Base-by-base conservation (phyloP, 2,113 vertebrate genomes). In the Odocoileus hemionus region DNA sequence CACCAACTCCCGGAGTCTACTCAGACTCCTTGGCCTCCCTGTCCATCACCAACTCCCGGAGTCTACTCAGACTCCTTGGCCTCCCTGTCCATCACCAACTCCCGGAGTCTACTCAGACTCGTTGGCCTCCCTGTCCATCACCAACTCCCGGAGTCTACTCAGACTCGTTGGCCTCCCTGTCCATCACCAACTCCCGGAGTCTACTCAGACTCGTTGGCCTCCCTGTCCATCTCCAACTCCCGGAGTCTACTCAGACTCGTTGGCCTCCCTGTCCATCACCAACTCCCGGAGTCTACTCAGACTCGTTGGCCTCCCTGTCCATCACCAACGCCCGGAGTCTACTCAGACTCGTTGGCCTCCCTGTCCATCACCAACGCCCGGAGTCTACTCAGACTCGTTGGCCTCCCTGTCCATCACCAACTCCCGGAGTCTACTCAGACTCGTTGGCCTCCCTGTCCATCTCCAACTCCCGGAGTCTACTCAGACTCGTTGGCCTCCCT, bases 271-370 rank as follows among this genome's bases (percentile, higher is more conserved):
- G 39, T 39, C 39, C 39, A 39, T 39, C 39, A 39, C 39, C 39
- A 39, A 11, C n/a, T 36, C 17, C 17, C 0, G 2, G 64, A 36
- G n/a, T 70, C 9, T 5, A 36, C 17, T 70, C 64, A 36, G 0
- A 36, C 64, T 70, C n/a, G 6, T 0, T 39, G 39, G 39, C 39
- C 39, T 39, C 39, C 39, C 39, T 39, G 39, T 39, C 39, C 39
- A 39, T 39, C 39, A 39, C 39, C 39, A 39, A 11, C n/a, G 36
- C 17, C 17, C 0, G 2, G 64, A 36, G 33, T 67, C 10, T 5
- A 36, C 17, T 67, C 64, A 36, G 0, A 43, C 43, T 43, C 43
- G 6, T 43, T 43, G 33, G 7, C 61, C 7, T 67, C 61, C 15
- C 16, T n/a, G 33, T 67, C 33, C 61, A 21, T 67, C 64, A 67